Evolutionary conservation across 2,888 invertebrate genomes (phyloP).

Genomic region (Microctonus hyperodae): DNA sequence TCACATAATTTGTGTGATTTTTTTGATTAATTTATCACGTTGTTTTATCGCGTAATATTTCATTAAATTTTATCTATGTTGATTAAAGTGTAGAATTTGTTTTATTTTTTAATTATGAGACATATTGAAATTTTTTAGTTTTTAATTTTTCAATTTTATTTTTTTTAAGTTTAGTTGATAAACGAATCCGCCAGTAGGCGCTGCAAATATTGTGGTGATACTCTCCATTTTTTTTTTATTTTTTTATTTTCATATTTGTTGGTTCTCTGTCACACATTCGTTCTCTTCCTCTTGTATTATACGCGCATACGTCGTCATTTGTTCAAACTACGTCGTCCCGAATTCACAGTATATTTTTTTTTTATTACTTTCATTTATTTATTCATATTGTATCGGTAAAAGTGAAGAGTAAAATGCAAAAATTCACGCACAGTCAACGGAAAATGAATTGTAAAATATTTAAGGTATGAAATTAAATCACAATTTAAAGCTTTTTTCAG

Average conservation of each 20-base stretch:
- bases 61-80: no score
- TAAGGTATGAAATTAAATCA: constrained; percentile 8
- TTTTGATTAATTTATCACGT: no score
- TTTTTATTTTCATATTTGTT: no score
- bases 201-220: neutral
- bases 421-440: neutral
- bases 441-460: constrained; percentile 18
- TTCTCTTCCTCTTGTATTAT: neutral
- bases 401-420: constrained; percentile 11
- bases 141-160: neutral
- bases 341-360: neutral
- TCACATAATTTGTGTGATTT: no score
- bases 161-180: neutral
- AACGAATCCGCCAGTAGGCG: neutral
- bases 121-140: neutral
- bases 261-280: no score
- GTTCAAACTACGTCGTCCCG: constrained; percentile 13
- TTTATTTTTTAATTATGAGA: no score
- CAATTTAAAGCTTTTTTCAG: neutral
- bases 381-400: constrained; percentile 1
- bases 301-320: neutral
- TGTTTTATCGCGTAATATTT: no score
- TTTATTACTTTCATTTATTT: no score
- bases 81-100: no score
- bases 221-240: no score